Conservation (phyloP, 1,140 invertebrate species). For the Chionoecetes opilio region DNA sequence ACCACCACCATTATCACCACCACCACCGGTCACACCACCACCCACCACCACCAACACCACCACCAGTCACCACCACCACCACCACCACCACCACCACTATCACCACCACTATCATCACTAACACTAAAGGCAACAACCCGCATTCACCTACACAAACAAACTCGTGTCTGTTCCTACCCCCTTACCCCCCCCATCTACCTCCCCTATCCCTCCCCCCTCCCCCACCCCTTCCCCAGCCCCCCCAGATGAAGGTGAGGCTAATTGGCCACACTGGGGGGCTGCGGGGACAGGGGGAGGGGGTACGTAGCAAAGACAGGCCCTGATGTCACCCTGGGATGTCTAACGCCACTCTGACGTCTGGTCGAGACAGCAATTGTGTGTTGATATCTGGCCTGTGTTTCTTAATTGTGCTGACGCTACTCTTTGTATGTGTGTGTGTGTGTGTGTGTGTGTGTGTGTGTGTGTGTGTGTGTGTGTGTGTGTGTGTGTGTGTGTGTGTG, state of each 20-base stretch:
- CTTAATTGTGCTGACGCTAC: constrained; percentile 9
- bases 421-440: neutral
- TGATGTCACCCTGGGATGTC: neutral
- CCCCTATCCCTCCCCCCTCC: neutral
- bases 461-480: constrained; percentile 45
- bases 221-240: neutral
- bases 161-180: neutral
- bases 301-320: neutral
- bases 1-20: too few species aligned
- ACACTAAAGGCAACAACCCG: neutral
- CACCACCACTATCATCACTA: neutral
- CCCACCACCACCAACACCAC: too few species aligned
- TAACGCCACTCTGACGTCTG: neutral
- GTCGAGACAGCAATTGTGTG: neutral
- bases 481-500: constrained; percentile 46
- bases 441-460: neutral
- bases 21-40: too few species aligned
- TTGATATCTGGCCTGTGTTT: neutral
- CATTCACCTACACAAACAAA: neutral
- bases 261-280: constrained; percentile 9
- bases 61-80: too few species aligned
- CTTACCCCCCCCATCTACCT: neutral
- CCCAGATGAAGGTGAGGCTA: constrained; percentile 1
- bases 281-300: too few species aligned
- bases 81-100: too few species aligned